Evolutionary conservation across 1,140 invertebrate species (phyloP).

Genomic region (Drosophila cardini): DNA sequence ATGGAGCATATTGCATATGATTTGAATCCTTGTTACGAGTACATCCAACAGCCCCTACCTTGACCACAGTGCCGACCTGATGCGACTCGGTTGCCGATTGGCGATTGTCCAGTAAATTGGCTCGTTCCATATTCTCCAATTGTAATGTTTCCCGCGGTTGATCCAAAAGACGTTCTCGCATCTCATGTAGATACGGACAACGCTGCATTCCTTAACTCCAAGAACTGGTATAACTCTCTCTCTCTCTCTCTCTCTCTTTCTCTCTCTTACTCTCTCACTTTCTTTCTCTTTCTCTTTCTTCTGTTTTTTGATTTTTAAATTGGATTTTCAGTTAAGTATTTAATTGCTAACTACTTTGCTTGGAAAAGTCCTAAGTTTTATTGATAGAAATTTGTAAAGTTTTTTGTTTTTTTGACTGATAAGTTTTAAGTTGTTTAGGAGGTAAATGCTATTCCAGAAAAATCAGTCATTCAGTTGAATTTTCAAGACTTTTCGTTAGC

Average conservation of each 20-base stretch:
- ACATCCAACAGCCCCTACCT: slow-evolving; percentile 87
- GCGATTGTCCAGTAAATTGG: slow-evolving; percentile 87
- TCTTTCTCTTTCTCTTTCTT: slow-evolving; percentile 1
- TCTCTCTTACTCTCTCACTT: too few species aligned
- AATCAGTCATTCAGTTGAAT: slow-evolving; percentile 75
- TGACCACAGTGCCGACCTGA: slow-evolving; percentile 93
- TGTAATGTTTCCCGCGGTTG: slow-evolving; percentile 86
- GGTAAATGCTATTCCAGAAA: slow-evolving; percentile 63
- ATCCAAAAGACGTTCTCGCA: slow-evolving; percentile 93
- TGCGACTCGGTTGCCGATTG: slow-evolving; percentile 87
- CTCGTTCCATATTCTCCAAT: slow-evolving; percentile 85
- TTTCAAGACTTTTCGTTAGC: slow-evolving; percentile 74
- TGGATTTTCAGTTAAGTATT: slow-evolving; percentile 1
- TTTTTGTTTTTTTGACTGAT: slow-evolving; percentile 1
- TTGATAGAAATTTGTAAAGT: slow-evolving; percentile 30
- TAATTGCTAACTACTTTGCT: slow-evolving; percentile 20
- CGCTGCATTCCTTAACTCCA: slow-evolving; percentile 89
- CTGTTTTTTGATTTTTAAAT: slow-evolving; percentile 1
- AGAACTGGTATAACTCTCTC: slow-evolving; percentile 40
- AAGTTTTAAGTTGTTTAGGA: slow-evolving; percentile 55
- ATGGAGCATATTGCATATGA: slow-evolving; percentile 34
- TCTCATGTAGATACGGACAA: slow-evolving; percentile 95
- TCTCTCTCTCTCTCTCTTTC: slow-evolving; percentile 19
- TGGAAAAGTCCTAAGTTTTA: slow-evolving; percentile 8
- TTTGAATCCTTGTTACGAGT: slow-evolving; percentile 79